A percentile compares a stretch with the other conserved stretches of the same genome.
Evolutionary conservation across 2,888 invertebrate species (phyloP).

Genomic region (Brachynemurus nebulosus): DNA sequence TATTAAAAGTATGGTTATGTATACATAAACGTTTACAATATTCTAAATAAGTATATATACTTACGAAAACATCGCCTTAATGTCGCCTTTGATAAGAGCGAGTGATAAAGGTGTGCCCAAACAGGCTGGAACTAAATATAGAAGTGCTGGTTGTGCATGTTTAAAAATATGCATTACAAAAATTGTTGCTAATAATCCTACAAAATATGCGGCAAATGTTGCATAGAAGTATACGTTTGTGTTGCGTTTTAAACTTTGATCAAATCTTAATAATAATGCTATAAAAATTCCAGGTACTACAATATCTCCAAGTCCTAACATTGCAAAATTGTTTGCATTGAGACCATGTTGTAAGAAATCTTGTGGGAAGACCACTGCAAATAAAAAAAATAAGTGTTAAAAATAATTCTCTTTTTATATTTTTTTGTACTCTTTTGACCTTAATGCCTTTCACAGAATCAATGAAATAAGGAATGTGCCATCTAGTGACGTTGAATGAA

Average conservation of each 20-base stretch:
- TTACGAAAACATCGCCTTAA: slow-evolving; percentile 80
- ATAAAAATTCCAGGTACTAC: slow-evolving; percentile 99
- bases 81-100: slow-evolving; percentile 79
- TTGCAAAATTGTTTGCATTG: slow-evolving; percentile 86
- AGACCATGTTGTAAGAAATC: slow-evolving; percentile 89
- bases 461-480: too few relatives aligned
- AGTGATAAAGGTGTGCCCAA: slow-evolving; percentile 78
- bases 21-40: too few relatives aligned
- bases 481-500: too few relatives aligned
- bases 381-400: too few relatives aligned
- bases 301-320: slow-evolving; percentile 97
- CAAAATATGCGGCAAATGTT: slow-evolving; percentile 83
- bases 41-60: too few relatives aligned
- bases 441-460: too few relatives aligned
- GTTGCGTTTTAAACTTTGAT: slow-evolving; percentile 72
- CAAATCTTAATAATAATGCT: slow-evolving; percentile 88
- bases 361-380: slow-evolving; percentile 92
- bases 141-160: slow-evolving; percentile 93
- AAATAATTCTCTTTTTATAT: too few relatives aligned
- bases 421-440: too few relatives aligned
- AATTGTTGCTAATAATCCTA: slow-evolving; percentile 88
- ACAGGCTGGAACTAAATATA: slow-evolving; percentile 96
- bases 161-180: slow-evolving; percentile 97
- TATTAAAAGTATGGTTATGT: too few relatives aligned
- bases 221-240: slow-evolving; percentile 78